phyloP scores from a whole-genome alignment of 2,888 invertebrate genomes.

The Hetaerina titia region DNA sequence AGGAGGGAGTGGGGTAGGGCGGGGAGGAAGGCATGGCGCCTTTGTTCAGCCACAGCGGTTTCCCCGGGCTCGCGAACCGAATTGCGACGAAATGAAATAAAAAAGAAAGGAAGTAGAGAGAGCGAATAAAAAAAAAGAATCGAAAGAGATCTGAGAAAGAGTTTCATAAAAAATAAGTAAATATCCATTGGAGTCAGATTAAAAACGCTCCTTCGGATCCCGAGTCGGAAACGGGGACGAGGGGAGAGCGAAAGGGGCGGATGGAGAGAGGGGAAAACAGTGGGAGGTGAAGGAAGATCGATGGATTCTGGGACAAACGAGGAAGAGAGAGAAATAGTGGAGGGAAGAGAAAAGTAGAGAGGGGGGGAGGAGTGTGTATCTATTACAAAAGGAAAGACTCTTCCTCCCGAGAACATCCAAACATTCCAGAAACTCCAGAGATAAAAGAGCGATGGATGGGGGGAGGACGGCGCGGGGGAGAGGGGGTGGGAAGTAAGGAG shows the following conservation, averaged over 20 bases:
- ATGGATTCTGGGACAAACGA: slow-evolving; percentile 22
- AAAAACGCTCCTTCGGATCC: not conserved
- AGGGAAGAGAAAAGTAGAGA: not conserved
- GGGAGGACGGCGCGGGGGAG: not conserved
- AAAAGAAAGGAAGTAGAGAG: not conserved
- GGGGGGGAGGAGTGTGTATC: not conserved
- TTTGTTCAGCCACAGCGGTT: not conserved
- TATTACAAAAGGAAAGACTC: not conserved
- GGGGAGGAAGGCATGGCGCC: not conserved
- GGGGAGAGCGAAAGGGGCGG: not conserved
- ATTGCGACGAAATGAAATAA: not conserved
- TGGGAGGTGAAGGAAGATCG: not conserved
- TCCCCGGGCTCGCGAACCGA: not conserved
- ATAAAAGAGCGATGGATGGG: not conserved
- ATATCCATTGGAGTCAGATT: slow-evolving; percentile 8
- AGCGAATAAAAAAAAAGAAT: not conserved
- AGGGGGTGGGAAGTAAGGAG: not conserved
- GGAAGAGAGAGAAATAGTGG: no score
- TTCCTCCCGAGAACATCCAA: not conserved
- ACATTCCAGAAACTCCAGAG: slow-evolving; percentile 39
- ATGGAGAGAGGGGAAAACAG: not conserved
- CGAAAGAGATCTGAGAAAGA: not conserved
- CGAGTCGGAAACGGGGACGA: not conserved
- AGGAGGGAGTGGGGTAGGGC: not conserved
- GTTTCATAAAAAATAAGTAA: not conserved